Conservation (phyloP, 2,888 invertebrate species). For the Beris morrisii region DNA sequence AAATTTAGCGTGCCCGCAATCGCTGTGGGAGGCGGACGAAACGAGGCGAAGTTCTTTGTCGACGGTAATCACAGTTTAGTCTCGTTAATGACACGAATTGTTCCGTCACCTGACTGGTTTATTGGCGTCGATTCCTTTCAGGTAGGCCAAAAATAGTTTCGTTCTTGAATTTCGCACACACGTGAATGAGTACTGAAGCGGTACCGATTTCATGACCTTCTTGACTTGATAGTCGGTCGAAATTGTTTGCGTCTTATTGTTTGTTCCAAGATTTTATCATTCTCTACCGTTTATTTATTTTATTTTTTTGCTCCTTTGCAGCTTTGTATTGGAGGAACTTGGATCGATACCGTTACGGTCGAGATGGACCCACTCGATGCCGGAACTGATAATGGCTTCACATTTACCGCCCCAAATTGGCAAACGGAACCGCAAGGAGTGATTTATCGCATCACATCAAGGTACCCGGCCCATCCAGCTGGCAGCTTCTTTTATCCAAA, state of each 20-base stretch:
- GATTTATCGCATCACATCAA: constrained; percentile 85
- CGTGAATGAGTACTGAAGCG: constrained; percentile 3
- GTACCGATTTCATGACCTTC: constrained; percentile 2
- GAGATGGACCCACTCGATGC: constrained; percentile 92
- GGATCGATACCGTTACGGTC: constrained; percentile 86
- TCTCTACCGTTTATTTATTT: constrained; percentile 4
- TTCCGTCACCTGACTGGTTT: constrained; percentile 96
- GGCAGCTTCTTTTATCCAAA: constrained; percentile 94
- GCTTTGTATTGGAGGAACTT: constrained; percentile 87
- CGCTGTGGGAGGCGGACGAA: constrained; percentile 70
- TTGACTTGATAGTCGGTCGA: not conserved
- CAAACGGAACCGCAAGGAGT: constrained; percentile 87
- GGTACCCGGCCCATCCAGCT: constrained; percentile 88
- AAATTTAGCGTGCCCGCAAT: constrained; percentile 82
- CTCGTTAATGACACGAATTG: constrained; percentile 85
- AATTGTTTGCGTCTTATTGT: constrained; percentile 15
- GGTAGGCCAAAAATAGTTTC: constrained; percentile 44
- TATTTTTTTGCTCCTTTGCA: constrained; percentile 53
- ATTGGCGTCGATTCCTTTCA: constrained; percentile 85
- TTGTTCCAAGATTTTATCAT: not conserved
- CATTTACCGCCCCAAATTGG: constrained; percentile 97
- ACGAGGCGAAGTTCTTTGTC: constrained; percentile 82
- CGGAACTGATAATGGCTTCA: constrained; percentile 93
- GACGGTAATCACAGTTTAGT: constrained; percentile 90
- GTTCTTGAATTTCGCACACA: constrained; percentile 2